A percentile compares a stretch with the other conserved stretches of the same genome.
Conservation (phyloP, 2,888 invertebrate species). For the Phania funesta region DNA sequence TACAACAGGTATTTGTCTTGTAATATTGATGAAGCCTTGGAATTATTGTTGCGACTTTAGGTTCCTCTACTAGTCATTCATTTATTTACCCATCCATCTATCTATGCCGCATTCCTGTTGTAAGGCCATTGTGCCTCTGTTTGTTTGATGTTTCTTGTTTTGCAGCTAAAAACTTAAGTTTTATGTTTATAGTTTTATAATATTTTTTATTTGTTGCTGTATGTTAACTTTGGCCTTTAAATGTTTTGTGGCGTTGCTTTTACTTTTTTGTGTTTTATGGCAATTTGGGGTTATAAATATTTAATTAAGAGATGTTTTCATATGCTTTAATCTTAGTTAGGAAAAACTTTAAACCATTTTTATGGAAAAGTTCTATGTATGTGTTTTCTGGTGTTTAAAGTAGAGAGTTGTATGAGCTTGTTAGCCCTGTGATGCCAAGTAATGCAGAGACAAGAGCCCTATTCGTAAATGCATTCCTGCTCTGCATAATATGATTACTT, state of each 20-base stretch:
- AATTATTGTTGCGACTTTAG: conserved; percentile 35
- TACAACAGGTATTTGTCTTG: conserved; percentile 65
- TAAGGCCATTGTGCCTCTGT: not conserved
- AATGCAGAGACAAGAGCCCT: no score
- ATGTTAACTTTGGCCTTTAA: conserved; percentile 2
- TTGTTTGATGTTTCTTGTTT: not conserved
- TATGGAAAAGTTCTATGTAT: no score
- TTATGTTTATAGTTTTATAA: conserved; percentile 20
- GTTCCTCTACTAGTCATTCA: conserved; percentile 10
- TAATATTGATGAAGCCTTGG: conserved; percentile 56
- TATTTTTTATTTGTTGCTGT: not conserved
- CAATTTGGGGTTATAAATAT: conserved; percentile 27
- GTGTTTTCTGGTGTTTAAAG: no score
- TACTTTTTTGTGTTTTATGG: conserved; percentile 13
- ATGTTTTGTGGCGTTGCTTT: not conserved
- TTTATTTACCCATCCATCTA: not conserved
- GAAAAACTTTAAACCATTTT: no score
- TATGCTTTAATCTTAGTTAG: no score
- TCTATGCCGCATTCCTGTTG: conserved; percentile 34
- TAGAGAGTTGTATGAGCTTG: no score
- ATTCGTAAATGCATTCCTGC: no score
- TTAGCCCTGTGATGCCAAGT: no score
- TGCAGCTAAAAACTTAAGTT: conserved; percentile 19
- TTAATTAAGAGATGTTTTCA: conserved; percentile 13
- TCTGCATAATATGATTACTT: no score